Conservation (phyloP, 1,140 invertebrate genomes). For the Seison nebaliae region DNA sequence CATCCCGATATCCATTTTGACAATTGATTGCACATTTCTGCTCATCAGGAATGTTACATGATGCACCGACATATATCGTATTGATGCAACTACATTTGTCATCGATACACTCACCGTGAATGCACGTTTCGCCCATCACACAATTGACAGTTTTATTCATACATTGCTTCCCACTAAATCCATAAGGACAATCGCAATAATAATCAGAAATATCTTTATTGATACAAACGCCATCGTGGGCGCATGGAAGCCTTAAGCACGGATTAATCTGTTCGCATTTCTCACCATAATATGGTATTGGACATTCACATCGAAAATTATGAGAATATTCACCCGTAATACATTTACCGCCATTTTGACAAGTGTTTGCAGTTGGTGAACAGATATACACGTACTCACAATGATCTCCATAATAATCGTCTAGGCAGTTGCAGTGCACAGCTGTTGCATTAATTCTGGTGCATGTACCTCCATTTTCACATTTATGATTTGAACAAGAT, state of each 20-base stretch:
- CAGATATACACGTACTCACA: no score
- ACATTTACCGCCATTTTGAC: slow-evolving; percentile 11
- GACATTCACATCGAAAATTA: slow-evolving; percentile 12
- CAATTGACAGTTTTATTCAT: no score
- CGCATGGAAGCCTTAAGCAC: slow-evolving; percentile 50
- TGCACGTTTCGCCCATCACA: no score
- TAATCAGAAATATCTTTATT: slow-evolving; percentile 45
- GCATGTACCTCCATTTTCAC: slow-evolving; percentile 12
- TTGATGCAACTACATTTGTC: no score
- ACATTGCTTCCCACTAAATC: slow-evolving; percentile 42
- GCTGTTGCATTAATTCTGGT: slow-evolving; percentile 7
- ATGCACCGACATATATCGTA: no score
- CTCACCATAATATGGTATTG: slow-evolving; percentile 8
- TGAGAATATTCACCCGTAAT: background rate
- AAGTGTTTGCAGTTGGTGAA: no score
- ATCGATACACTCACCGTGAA: no score
- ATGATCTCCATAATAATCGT: slow-evolving; percentile 37
- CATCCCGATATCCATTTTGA: slow-evolving; percentile 46
- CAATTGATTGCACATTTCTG: no score
- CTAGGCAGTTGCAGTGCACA: slow-evolving; percentile 34
- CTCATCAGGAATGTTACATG: no score
- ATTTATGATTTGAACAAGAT: slow-evolving; percentile 6
- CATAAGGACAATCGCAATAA: slow-evolving; percentile 53
- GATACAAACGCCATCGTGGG: slow-evolving; percentile 53
- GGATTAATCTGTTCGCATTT: slow-evolving; percentile 49